These are phyloP conservation scores for Ochropleura leucogaster DNA, from an alignment of 2,888 invertebrate genomes.

Conservation along the genomic window DNA sequence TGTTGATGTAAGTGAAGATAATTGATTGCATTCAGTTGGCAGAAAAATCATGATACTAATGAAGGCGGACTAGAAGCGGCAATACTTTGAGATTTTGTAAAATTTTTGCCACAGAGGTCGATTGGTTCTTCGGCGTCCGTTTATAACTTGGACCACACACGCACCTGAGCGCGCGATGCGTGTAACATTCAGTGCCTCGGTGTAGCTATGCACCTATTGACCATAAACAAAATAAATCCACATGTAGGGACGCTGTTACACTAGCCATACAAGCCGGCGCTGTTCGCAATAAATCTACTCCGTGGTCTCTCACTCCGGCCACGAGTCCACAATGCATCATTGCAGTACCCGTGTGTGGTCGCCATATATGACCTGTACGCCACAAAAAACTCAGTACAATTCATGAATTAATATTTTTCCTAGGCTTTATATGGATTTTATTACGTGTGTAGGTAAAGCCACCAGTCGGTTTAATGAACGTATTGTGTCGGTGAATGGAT, in stretches of 20 bases:
- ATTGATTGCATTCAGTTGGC: not conserved
- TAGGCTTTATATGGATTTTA: conserved; percentile 68
- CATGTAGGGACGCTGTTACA: conserved; percentile 72
- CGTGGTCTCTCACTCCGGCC: conserved; percentile 67
- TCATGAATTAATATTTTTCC: conserved; percentile 68
- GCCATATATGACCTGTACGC: conserved; percentile 68
- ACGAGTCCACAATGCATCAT: conserved; percentile 75
- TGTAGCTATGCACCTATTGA: conserved; percentile 68
- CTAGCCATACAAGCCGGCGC: conserved; percentile 71
- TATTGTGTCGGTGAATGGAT: conserved; percentile 62
- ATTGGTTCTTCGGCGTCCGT: not conserved
- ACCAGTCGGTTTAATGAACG: conserved; percentile 55
- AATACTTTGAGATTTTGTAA: not conserved
- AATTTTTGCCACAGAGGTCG: not conserved
- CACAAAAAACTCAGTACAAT: conserved; percentile 67
- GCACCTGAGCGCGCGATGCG: conserved; percentile 58
- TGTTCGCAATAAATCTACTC: conserved; percentile 77
- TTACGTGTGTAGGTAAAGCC: conserved; percentile 49
- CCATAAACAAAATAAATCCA: conserved; percentile 82
- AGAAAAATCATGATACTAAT: not conserved
- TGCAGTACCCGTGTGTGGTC: conserved; percentile 75
- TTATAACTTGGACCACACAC: conserved; percentile 42
- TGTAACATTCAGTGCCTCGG: conserved; percentile 60
- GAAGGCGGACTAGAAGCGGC: not conserved
- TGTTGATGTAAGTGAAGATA: not conserved